Evolutionary conservation across 2,113 vertebrate genomes (phyloP).

Genomic region (Paedocypris sp.): DNA sequence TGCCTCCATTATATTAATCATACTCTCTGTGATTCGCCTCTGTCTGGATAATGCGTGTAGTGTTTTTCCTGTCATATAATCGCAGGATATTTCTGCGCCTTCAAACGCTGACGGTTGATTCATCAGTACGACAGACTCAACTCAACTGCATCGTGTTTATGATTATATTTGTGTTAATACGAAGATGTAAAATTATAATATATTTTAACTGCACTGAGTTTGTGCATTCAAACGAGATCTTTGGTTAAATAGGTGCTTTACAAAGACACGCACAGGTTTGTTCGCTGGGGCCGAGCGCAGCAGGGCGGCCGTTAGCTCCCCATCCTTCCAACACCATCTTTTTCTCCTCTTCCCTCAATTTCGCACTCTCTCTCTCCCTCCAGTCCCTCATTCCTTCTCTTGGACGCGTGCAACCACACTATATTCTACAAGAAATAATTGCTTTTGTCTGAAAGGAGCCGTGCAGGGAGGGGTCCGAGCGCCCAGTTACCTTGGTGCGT

Average conservation of each 20-base stretch:
- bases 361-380: conserved; percentile 54
- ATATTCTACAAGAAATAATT: conserved; percentile 74
- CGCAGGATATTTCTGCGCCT: conserved; percentile 26
- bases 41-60: conserved; percentile 27
- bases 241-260: too few species aligned
- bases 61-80: conserved; percentile 19
- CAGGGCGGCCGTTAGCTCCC: conserved; percentile 52
- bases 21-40: conserved; percentile 9
- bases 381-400: conserved; percentile 40
- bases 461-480: conserved; percentile 46
- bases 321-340: conserved; percentile 62
- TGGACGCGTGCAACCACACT: conserved; percentile 53
- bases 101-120: conserved; percentile 10
- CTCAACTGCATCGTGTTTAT: conserved; percentile 10
- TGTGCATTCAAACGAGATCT: too few species aligned
- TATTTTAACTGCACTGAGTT: too few species aligned
- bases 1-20: conserved; percentile 31
- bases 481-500: conserved; percentile 41
- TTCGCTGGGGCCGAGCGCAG: conserved; percentile 43
- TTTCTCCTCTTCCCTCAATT: conserved; percentile 69
- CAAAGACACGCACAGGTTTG: conserved; percentile 38
- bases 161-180: too few species aligned
- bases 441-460: conserved; percentile 70
- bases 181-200: too few species aligned
- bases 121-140: conserved; percentile 31